Conservation (phyloP, 2,888 invertebrate species). For the Argyra leucocephala region DNA sequence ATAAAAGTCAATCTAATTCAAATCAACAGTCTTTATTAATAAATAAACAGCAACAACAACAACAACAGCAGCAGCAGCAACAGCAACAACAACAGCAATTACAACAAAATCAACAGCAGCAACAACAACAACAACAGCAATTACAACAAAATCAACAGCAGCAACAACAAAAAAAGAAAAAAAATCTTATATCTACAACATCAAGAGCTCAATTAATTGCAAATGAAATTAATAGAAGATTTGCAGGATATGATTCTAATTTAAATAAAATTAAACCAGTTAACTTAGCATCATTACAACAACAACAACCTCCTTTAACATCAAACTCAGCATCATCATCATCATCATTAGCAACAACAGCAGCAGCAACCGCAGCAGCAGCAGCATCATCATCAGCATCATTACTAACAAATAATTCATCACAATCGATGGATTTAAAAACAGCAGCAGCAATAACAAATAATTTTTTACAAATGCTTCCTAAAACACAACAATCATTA, state of each 20-base stretch:
- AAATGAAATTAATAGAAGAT: constrained; percentile 7
- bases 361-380: background rate
- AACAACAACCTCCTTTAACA: constrained; percentile 20
- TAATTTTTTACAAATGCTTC: constrained; percentile 2
- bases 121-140: constrained; percentile 18
- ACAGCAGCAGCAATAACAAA: constrained; percentile 29
- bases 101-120: constrained; percentile 17
- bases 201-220: constrained; percentile 7
- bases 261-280: constrained; percentile 20
- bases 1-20: constrained; percentile 17
- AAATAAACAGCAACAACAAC: constrained; percentile 19
- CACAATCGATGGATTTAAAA: background rate
- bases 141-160: constrained; percentile 18
- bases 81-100: constrained; percentile 14
- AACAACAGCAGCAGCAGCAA: constrained; percentile 17
- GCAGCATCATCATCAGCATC: background rate
- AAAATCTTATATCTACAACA: constrained; percentile 16
- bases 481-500: background rate
- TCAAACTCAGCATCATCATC: background rate
- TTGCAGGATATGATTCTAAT: constrained; percentile 18
- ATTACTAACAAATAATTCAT: background rate
- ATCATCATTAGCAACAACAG: no score
- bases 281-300: constrained; percentile 7
- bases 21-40: constrained; percentile 13
- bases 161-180: no score